phyloP scores from a whole-genome alignment of 2,888 invertebrate species.

The Trachelus iudaicus region DNA sequence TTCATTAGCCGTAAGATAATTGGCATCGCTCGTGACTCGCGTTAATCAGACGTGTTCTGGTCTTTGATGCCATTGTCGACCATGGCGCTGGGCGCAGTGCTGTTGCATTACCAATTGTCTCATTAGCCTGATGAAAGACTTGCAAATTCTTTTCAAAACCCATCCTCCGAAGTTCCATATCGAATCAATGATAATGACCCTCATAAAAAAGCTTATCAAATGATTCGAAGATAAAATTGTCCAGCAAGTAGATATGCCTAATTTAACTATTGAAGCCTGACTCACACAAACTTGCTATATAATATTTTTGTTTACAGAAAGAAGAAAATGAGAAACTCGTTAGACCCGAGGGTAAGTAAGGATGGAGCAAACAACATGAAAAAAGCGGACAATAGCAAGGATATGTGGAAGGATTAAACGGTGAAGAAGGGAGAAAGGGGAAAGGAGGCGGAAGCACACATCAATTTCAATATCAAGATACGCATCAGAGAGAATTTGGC shows the following conservation, averaged over 20 bases:
- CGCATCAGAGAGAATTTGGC: neutral
- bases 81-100: conserved; percentile 3
- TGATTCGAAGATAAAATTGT: too few relatives aligned
- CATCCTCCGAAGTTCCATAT: too few relatives aligned
- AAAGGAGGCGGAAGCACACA: neutral
- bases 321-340: too few relatives aligned
- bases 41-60: conserved; percentile 21
- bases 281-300: too few relatives aligned
- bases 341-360: too few relatives aligned
- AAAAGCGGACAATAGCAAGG: neutral
- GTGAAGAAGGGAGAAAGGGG: neutral
- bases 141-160: conserved; percentile 9
- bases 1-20: conserved; percentile 33
- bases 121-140: conserved; percentile 9
- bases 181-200: too few relatives aligned
- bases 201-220: too few relatives aligned
- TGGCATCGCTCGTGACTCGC: conserved; percentile 29
- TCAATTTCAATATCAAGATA: neutral
- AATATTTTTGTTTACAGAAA: too few relatives aligned
- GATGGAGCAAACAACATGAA: too few relatives aligned
- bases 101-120: conserved; percentile 6
- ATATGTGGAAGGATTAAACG: neutral
- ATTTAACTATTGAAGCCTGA: too few relatives aligned
- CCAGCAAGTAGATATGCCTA: too few relatives aligned
- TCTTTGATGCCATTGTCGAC: conserved; percentile 30